Evolutionary conservation across 64 coral and sea anemone species (phyloP), one percentile per base, ranked within the genome.

Genomic region (Trachythela sp.): DNA sequence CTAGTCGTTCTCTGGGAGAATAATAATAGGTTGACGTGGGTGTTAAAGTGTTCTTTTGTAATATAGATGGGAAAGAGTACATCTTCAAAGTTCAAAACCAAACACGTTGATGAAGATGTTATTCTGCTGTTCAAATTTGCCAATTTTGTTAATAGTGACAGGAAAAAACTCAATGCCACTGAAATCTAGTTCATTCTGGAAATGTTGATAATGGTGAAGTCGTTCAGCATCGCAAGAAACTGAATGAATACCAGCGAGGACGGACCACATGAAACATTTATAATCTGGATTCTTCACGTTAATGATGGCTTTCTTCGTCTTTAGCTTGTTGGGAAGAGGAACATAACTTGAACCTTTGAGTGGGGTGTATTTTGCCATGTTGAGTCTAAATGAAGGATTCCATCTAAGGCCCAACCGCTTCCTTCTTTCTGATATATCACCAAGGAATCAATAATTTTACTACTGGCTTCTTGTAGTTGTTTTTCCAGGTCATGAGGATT

Each of bases 91-190:
- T 40, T 89, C 91, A 76, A 48, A 92, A 13, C 86, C 91, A 85
- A 92, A 85, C 0, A 92, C 71, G 38, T 86, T 93, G 17, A 91
- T 49, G 22, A 48, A 76, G 1, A 91, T 88, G 0, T 87, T 48
- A 50, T 88, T 94, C 20, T 90, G 88, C 31, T 43, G 84, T 18
- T 91, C 93, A 83, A 91, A 91, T 54, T 94, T 94, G 2, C 56
- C 1, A 9, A 94, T 84, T 37, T 94, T 48, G 39, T 54, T 49
- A n/a, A 89, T 30, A 20, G 59, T 30, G 9, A 91, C 13, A 2
- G 88, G 85, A n/a, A n/a, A n/a, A 40, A 90, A 94, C 33, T 87
- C 54, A 26, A 90, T 84, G 0, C 88, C 88, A 40, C 68, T n/a
- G 22, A 90, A 39, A 29, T 91, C 87, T 26, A 91, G 89, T 84